phyloP scores from a whole-genome alignment of 2,113 vertebrate genomes.

The Steatornis caripensis region DNA sequence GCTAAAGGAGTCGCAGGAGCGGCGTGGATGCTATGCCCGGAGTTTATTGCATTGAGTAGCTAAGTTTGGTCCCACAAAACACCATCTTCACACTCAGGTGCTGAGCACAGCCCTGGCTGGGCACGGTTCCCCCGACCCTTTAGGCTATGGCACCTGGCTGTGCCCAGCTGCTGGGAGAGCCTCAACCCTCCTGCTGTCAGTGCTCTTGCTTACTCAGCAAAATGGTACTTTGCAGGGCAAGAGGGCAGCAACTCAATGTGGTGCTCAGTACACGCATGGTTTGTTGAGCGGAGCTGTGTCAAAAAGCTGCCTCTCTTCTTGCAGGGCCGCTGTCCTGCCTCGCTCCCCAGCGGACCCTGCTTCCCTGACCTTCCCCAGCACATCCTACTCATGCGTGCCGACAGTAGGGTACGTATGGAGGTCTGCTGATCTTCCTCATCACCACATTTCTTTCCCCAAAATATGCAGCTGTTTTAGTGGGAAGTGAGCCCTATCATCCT shows the following conservation, averaged over 20 bases:
- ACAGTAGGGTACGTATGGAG: fast-evolving
- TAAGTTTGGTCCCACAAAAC: background rate
- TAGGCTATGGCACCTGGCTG: fast-evolving
- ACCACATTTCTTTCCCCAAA: background rate
- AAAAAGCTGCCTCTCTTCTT: background rate
- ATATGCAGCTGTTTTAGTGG: background rate
- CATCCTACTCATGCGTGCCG: fast-evolving
- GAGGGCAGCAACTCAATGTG: background rate
- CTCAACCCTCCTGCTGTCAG: background rate
- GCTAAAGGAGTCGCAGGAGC: background rate
- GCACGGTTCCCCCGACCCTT: fast-evolving
- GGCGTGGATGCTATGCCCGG: background rate
- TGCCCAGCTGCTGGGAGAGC: background rate
- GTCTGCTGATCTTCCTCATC: background rate
- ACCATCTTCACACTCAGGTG: background rate
- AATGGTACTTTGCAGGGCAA: background rate
- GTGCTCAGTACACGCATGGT: background rate
- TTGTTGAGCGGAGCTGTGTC: background rate
- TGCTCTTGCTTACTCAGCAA: background rate
- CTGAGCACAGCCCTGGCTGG: background rate
- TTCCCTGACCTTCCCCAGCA: background rate
- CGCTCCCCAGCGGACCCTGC: fast-evolving
- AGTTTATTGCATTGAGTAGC: background rate
- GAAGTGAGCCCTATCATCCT: background rate
- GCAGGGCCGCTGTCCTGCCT: fast-evolving